Percentiles rank a stretch among this genome's conserved stretches.
phyloP scores from a whole-genome alignment of 2,888 invertebrate genomes.

The Hyposoter didymator region DNA sequence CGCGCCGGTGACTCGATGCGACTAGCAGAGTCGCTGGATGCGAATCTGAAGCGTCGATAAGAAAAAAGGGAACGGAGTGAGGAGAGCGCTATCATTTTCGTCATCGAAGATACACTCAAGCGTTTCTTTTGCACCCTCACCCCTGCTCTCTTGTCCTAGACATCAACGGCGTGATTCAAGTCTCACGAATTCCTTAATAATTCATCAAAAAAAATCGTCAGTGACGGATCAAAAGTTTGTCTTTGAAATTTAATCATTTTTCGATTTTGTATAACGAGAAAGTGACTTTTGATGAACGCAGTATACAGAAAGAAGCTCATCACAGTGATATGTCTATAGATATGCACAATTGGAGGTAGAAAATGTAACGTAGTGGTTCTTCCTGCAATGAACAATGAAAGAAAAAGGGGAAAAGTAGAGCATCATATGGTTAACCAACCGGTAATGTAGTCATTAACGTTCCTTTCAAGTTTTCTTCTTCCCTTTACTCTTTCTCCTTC shows the following conservation, averaged over 20 bases:
- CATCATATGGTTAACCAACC: slow-evolving; percentile 75
- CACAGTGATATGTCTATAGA: background rate
- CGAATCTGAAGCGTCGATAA: background rate
- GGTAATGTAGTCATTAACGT: slow-evolving; percentile 80
- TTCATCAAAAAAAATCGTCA: background rate
- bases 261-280: background rate
- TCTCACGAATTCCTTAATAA: background rate
- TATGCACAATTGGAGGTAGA: slow-evolving; percentile 1
- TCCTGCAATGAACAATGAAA: slow-evolving; percentile 6
- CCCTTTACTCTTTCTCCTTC: background rate
- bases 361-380: slow-evolving; percentile 14
- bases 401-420: slow-evolving; percentile 44
- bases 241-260: background rate
- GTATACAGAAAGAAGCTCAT: background rate
- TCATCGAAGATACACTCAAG: background rate
- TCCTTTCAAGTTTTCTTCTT: slow-evolving; percentile 77
- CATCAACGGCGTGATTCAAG: background rate
- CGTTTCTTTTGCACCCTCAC: background rate
- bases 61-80: background rate
- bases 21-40: background rate
- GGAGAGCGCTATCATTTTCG: background rate
- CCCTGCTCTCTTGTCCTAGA: background rate
- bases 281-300: background rate
- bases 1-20: background rate
- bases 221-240: background rate